Percentiles rank a stretch among this genome's conserved stretches.
Evolutionary conservation across 1,140 invertebrate genomes (phyloP).

Genomic region (Cheumatopsyche charites): DNA sequence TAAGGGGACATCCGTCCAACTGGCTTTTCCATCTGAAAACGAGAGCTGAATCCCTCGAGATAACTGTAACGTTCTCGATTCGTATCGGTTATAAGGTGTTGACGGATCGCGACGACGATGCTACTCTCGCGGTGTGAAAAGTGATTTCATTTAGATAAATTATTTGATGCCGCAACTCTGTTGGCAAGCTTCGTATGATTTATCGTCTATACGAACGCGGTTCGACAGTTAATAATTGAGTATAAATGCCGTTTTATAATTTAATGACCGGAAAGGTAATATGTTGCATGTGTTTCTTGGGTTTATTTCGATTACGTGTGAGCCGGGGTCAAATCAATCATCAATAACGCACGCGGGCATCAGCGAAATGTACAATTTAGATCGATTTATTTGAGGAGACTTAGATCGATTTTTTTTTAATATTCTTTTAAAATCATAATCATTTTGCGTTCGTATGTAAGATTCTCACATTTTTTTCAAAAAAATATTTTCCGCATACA

Average conservation of each 20-base stretch:
- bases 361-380: too few species aligned
- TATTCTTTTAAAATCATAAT: too few species aligned
- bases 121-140: conserved; percentile 15
- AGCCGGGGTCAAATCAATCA: not conserved
- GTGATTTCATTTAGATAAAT: conserved; percentile 27
- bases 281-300: too few species aligned
- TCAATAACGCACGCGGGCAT: too few species aligned
- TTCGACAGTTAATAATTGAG: conserved; percentile 21
- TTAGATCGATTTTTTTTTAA: too few species aligned
- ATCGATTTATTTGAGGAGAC: too few species aligned
- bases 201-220: not conserved
- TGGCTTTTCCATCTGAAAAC: conserved; percentile 9
- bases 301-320: not conserved
- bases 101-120: not conserved
- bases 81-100: not conserved
- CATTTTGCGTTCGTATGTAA: too few species aligned
- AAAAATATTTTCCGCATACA: too few species aligned
- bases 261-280: conserved; percentile 12
- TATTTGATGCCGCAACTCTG: conserved; percentile 3
- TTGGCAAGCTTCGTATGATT: conserved; percentile 13
- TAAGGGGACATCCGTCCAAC: conserved; percentile 39
- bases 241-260: conserved; percentile 9
- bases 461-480: too few species aligned
- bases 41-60: not conserved
- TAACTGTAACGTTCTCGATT: conserved; percentile 7